Evolutionary conservation across 2,888 invertebrate species (phyloP).

Genomic region (Nematopogon swammerdamellus): DNA sequence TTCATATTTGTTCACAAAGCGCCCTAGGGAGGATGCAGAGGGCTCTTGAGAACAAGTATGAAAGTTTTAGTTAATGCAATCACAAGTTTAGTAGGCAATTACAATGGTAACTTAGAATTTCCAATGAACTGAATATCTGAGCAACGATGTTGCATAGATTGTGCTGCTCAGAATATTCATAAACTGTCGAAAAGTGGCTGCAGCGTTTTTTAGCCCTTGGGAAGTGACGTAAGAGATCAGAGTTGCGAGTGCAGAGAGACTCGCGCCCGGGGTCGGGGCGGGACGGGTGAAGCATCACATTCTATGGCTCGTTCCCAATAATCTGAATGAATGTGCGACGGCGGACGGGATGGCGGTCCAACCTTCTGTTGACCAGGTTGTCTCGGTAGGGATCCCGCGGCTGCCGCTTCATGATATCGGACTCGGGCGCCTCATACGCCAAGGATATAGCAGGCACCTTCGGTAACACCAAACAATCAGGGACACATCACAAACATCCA

Average conservation of each 20-base stretch:
- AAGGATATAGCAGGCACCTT: conserved; percentile 98
- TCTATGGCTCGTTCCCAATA: not conserved
- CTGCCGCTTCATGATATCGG: conserved; percentile 98
- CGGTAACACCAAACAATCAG: conserved; percentile 58
- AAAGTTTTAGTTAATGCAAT: no score
- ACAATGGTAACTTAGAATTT: no score
- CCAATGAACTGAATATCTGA: no score
- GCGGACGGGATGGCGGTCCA: conserved; percentile 42
- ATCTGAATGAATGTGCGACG: conserved; percentile 13
- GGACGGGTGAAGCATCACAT: not conserved
- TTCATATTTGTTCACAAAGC: no score
- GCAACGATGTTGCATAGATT: no score
- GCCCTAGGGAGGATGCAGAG: no score
- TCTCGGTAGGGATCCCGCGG: conserved; percentile 97
- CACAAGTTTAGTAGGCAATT: no score
- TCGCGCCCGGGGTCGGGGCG: not conserved
- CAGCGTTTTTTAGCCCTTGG: no score
- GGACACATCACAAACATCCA: conserved; percentile 17
- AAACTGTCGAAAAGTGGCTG: no score
- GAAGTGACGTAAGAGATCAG: no score
- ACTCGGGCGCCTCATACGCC: conserved; percentile 98
- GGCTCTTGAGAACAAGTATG: no score
- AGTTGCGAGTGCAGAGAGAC: not conserved
- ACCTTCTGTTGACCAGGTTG: conserved; percentile 99
- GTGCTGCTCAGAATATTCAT: no score